phyloP scores from a whole-genome alignment of 1,140 invertebrate species.

The Drepana arcuata region DNA sequence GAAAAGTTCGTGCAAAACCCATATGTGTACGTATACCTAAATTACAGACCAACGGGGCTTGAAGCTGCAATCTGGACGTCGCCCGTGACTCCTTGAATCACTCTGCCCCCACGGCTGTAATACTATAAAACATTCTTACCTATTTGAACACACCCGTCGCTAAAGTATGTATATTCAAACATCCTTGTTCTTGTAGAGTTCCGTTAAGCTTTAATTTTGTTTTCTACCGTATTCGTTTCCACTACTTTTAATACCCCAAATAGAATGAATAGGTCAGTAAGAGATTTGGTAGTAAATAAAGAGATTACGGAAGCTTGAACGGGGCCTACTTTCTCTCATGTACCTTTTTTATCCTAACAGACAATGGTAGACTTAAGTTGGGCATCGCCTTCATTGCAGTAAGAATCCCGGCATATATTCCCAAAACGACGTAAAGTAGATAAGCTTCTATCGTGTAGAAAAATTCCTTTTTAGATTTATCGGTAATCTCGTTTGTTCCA shows the following conservation, averaged over 20 bases:
- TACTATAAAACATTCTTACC: no score
- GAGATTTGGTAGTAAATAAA: slow-evolving; percentile 38
- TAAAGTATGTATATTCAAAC: no score
- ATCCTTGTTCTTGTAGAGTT: no score
- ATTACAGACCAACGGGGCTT: no score
- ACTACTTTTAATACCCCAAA: slow-evolving; percentile 6
- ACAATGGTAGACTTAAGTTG: slow-evolving; percentile 46
- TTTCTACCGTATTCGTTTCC: no score
- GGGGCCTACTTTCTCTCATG: slow-evolving; percentile 20
- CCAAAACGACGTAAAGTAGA: slow-evolving; percentile 47
- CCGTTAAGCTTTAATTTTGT: no score
- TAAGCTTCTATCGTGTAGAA: slow-evolving; percentile 34
- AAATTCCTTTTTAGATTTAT: slow-evolving; percentile 49
- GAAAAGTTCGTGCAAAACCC: no score
- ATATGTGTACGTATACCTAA: no score
- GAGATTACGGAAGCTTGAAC: slow-evolving; percentile 29
- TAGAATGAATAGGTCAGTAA: slow-evolving; percentile 29
- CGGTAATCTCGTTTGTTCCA: slow-evolving; percentile 47
- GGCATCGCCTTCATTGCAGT: slow-evolving; percentile 30
- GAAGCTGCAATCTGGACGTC: no score
- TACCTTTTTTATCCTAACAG: slow-evolving; percentile 46
- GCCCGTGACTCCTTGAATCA: no score
- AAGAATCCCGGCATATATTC: slow-evolving; percentile 36
- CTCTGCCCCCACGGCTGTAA: no score
- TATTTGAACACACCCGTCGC: no score